Evolutionary conservation across 2,797 vertebrate genomes (phyloP).

Genomic region (Girardinus metallicus): DNA sequence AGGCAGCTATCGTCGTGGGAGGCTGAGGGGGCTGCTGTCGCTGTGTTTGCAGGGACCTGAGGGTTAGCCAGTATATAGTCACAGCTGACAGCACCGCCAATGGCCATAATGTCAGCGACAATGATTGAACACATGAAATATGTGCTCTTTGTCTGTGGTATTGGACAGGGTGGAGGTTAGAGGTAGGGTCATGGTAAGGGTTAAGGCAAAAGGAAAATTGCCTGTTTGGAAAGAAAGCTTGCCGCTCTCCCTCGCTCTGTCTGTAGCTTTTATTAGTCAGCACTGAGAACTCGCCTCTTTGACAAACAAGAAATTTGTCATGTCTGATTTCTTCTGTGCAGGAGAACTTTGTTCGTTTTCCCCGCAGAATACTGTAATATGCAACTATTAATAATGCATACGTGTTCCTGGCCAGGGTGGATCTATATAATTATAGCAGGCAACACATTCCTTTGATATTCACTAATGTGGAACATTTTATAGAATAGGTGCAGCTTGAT

Average conservation of each 20-base stretch:
- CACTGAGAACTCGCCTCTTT: conserved; percentile 49
- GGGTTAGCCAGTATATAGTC: conserved; percentile 67
- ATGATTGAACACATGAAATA: conserved; percentile 81
- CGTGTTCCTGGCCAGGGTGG: conserved; percentile 40
- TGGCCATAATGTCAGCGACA: conserved; percentile 73
- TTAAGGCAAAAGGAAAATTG: conserved; percentile 77
- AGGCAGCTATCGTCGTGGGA: conserved; percentile 58
- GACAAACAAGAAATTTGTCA: conserved; percentile 73
- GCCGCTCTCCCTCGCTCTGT: conserved; percentile 16
- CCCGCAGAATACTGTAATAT: conserved; percentile 56
- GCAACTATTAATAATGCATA: conserved; percentile 72
- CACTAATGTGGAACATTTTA: conserved; percentile 27
- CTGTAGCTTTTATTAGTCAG: conserved; percentile 61
- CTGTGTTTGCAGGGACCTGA: conserved; percentile 50
- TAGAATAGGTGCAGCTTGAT: neutral
- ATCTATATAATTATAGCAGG: conserved; percentile 68
- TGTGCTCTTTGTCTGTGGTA: conserved; percentile 76
- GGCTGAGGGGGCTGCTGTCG: conserved; percentile 51
- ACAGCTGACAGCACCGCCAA: conserved; percentile 72
- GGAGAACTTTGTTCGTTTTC: conserved; percentile 54
- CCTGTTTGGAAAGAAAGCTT: conserved; percentile 67
- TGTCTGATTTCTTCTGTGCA: conserved; percentile 61
- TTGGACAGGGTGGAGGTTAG: conserved; percentile 75
- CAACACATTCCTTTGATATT: conserved; percentile 64
- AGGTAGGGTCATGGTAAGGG: conserved; percentile 73